Evolutionary conservation across 2,797 vertebrate genomes (phyloP).

Genomic region (Pseudomugil tenellus): DNA sequence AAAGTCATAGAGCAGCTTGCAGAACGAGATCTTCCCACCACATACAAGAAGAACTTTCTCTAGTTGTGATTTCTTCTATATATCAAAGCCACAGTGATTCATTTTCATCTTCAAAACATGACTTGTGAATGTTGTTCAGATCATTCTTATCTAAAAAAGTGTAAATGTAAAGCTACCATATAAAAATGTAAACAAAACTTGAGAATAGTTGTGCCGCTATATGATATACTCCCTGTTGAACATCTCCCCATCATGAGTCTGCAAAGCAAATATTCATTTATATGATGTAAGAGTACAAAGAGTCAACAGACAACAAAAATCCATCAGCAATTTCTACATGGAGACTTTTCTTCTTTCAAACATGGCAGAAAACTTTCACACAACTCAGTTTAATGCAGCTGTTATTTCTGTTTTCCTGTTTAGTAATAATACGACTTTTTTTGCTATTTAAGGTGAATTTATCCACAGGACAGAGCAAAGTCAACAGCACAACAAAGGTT

Average conservation of each 20-base stretch:
- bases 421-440: constrained; percentile 2
- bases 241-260: not conserved
- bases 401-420: not conserved
- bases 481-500: constrained; percentile 38
- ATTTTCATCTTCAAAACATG: too few relatives aligned
- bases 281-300: too few relatives aligned
- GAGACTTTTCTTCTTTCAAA: too few relatives aligned
- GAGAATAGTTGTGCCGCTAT: accelerated
- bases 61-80: too few relatives aligned
- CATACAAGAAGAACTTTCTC: too few relatives aligned
- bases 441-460: constrained; percentile 38
- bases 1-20: too few relatives aligned
- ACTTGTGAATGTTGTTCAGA: too few relatives aligned
- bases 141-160: too few relatives aligned
- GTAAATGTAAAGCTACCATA: not conserved
- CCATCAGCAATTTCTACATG: too few relatives aligned
- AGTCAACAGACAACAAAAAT: not conserved
- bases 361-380: too few relatives aligned
- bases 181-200: not conserved
- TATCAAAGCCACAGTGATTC: too few relatives aligned
- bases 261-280: not conserved
- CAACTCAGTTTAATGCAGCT: too few relatives aligned
- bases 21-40: not conserved
- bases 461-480: constrained; percentile 46
- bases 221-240: not conserved